These are phyloP conservation scores for Tipula unca DNA, from an alignment of 2,888 invertebrate genomes.

Conservation along the genomic window DNA sequence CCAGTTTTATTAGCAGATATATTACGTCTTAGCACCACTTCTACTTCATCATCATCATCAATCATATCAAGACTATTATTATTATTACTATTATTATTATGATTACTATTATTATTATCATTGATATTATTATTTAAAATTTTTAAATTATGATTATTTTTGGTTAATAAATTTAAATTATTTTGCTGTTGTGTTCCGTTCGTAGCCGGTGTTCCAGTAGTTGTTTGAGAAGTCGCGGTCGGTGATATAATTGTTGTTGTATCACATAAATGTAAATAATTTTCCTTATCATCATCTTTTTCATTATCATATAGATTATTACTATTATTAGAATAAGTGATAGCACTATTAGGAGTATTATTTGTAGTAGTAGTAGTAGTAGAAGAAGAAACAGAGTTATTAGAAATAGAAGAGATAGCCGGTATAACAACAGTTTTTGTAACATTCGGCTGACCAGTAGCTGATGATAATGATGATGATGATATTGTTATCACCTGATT, in stretches of 20 bases:
- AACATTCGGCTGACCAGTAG: neutral
- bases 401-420: neutral
- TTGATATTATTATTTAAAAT: conserved; percentile 14
- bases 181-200: neutral
- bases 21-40: conserved; percentile 29
- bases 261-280: conserved; percentile 20
- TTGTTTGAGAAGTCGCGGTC: conserved; percentile 15
- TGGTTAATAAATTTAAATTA: conserved; percentile 15
- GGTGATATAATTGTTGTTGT: conserved; percentile 15
- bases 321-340: neutral
- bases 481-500: conserved; percentile 14
- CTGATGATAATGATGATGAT: conserved; percentile 14
- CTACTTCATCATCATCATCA: conserved; percentile 29
- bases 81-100: conserved; percentile 21
- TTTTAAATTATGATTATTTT: conserved; percentile 18
- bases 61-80: conserved; percentile 23
- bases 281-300: conserved; percentile 17
- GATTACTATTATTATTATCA: conserved; percentile 18
- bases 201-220: conserved; percentile 14
- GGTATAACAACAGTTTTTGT: neutral
- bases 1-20: conserved; percentile 30
- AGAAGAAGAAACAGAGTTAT: neutral
- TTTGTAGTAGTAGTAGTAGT: neutral
- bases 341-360: neutral
- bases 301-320: conserved; percentile 20